Conservation (phyloP, 2,888 invertebrate species). For the Ferrisia virgata region DNA sequence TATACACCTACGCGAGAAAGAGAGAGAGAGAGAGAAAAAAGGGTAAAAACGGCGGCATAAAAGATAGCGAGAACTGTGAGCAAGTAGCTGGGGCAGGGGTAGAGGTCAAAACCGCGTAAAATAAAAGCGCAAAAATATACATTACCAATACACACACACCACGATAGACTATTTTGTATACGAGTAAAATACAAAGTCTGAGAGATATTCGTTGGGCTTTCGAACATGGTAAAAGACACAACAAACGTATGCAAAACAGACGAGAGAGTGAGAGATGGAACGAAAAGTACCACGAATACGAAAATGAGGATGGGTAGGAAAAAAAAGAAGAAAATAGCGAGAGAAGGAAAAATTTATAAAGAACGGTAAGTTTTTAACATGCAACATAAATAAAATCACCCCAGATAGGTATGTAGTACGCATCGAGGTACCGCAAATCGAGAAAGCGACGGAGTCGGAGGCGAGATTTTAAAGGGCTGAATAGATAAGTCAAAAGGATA, state of each 20-base stretch:
- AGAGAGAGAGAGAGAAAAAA: background rate
- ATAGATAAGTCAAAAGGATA: conserved; percentile 44
- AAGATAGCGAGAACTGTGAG: no score
- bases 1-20: no score
- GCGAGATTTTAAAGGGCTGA: conserved; percentile 40
- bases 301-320: background rate
- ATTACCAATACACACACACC: background rate
- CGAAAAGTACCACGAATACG: background rate
- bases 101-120: background rate
- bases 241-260: background rate
- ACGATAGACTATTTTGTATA: no score
- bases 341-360: conserved; percentile 43
- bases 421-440: background rate
- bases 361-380: conserved; percentile 32
- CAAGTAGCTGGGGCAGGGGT: background rate
- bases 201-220: background rate
- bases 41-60: background rate
- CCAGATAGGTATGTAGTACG: no score
- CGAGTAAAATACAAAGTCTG: no score
- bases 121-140: background rate
- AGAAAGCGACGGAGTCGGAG: background rate
- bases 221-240: background rate
- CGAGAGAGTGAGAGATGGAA: background rate
- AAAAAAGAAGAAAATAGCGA: no score
- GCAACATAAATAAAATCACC: conserved; percentile 46